These are phyloP conservation scores for Halesus radiatus DNA, from an alignment of 1,140 invertebrate species.

Conservation along the genomic window DNA sequence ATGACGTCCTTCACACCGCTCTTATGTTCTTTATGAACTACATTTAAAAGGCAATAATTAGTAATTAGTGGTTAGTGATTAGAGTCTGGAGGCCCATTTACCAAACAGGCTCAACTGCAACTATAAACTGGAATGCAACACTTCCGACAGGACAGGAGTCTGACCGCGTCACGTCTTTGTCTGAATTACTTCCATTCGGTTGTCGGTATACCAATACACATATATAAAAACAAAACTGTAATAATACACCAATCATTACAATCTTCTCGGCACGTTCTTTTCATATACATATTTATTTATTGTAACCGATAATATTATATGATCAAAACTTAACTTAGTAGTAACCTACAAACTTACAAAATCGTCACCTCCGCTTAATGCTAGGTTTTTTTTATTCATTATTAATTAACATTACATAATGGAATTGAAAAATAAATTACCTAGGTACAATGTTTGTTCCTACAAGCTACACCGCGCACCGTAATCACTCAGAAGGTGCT, in stretches of 20 bases:
- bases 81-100: not conserved
- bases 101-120: conserved; percentile 44
- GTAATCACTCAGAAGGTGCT: no score
- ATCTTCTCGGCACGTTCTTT: conserved; percentile 16
- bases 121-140: conserved; percentile 49
- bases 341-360: conserved; percentile 72
- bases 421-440: conserved; percentile 74
- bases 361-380: conserved; percentile 63
- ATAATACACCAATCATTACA: conserved; percentile 34
- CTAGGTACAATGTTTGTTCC: conserved; percentile 71
- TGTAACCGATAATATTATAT: conserved; percentile 54
- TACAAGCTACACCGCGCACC: conserved; percentile 35
- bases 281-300: conserved; percentile 49
- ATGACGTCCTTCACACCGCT: conserved; percentile 2
- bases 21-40: conserved; percentile 45
- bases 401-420: conserved; percentile 69
- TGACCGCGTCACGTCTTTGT: not conserved
- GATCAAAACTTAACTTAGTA: conserved; percentile 55
- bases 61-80: conserved; percentile 56
- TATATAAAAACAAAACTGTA: conserved; percentile 38
- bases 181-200: conserved; percentile 10
- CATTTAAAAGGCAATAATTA: conserved; percentile 55
- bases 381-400: conserved; percentile 58
- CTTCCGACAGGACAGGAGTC: conserved; percentile 18
- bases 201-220: conserved; percentile 10